A percentile compares a stretch with the other conserved stretches of the same genome.
phyloP scores from a whole-genome alignment of 1,140 invertebrate species.

The Aphelenchoides avenae region DNA sequence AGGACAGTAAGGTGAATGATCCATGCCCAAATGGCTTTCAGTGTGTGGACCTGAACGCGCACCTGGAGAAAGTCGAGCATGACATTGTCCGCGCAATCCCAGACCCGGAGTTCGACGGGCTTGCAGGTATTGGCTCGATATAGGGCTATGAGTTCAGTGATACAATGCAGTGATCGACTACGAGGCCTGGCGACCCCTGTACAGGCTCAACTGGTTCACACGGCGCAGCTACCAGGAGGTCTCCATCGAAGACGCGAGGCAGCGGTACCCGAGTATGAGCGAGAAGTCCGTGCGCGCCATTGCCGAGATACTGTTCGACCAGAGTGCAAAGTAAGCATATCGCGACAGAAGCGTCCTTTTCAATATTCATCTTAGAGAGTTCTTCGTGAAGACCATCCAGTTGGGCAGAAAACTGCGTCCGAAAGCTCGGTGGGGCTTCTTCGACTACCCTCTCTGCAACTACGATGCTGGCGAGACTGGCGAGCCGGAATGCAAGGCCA shows the following conservation, averaged over 20 bases:
- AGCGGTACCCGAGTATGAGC: slow-evolving; percentile 16
- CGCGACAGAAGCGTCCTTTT: too few relatives aligned
- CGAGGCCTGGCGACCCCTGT: slow-evolving; percentile 76
- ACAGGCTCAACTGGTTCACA: slow-evolving; percentile 69
- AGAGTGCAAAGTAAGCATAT: slow-evolving; percentile 20
- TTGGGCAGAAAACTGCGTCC: slow-evolving; percentile 68
- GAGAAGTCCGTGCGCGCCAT: slow-evolving; percentile 17
- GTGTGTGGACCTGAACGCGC: slow-evolving; percentile 25
- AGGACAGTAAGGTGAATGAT: too few relatives aligned
- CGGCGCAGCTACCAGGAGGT: slow-evolving; percentile 34
- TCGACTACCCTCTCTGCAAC: slow-evolving; percentile 45
- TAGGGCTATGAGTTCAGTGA: too few relatives aligned
- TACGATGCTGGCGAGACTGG: slow-evolving; percentile 30
- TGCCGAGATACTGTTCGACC: slow-evolving; percentile 17
- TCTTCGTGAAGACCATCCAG: slow-evolving; percentile 69
- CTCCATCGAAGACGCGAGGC: slow-evolving; percentile 17
- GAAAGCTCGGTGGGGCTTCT: slow-evolving; percentile 72
- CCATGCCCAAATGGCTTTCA: too few relatives aligned
- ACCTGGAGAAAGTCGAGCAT: slow-evolving; percentile 34
- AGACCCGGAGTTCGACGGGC: slow-evolving; percentile 63
- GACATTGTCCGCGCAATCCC: slow-evolving; percentile 36
- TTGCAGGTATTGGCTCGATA: too few relatives aligned
- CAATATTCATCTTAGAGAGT: slow-evolving; percentile 66
- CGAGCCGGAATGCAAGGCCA: slow-evolving; percentile 17
- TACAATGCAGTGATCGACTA: slow-evolving; percentile 77